Conservation (phyloP, 2,888 invertebrate species). For the Steromphala cineraria region DNA sequence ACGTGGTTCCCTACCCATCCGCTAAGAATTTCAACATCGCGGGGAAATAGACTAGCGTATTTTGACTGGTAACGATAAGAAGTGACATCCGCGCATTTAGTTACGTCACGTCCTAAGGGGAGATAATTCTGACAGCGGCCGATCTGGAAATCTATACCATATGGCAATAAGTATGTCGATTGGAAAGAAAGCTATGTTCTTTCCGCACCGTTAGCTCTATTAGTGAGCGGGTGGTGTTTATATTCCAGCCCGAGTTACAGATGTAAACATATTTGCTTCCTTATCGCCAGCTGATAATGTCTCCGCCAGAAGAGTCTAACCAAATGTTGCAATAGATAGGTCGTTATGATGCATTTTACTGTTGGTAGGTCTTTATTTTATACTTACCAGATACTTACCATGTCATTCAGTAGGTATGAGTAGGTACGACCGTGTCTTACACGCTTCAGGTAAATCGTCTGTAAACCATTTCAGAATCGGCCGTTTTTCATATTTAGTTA, state of each 20-base stretch:
- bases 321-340: slow-evolving; percentile 15
- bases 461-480: too few relatives aligned
- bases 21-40: too few relatives aligned
- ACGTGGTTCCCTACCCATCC: too few relatives aligned
- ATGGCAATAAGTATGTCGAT: neutral
- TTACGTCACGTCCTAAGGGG: neutral
- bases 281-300: slow-evolving; percentile 15
- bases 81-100: neutral
- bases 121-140: neutral
- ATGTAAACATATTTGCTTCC: slow-evolving; percentile 6
- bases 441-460: too few relatives aligned
- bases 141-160: neutral
- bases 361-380: neutral
- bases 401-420: too few relatives aligned
- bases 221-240: neutral
- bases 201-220: neutral
- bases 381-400: too few relatives aligned
- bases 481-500: too few relatives aligned
- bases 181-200: neutral
- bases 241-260: neutral
- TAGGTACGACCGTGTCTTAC: too few relatives aligned
- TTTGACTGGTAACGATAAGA: neutral
- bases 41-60: neutral
- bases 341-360: neutral
- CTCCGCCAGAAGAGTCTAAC: neutral